Evolutionary conservation across 1,140 invertebrate species (phyloP).

Genomic region (Trachelipus rathkii): DNA sequence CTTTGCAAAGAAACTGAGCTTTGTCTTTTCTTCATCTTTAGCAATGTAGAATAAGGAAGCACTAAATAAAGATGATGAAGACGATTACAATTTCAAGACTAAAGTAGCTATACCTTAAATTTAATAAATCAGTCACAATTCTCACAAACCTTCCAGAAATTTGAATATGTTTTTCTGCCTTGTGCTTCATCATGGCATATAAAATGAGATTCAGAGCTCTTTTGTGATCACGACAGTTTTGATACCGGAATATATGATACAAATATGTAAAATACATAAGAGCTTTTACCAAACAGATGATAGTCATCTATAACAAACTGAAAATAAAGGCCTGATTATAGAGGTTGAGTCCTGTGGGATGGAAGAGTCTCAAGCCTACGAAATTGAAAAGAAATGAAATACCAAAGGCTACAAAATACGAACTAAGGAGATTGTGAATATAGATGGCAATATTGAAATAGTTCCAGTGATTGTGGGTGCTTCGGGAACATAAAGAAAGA

Average conservation of each 20-base stretch:
- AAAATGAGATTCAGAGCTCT: constrained; percentile 72
- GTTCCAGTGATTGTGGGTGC: no score
- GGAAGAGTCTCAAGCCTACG: no score
- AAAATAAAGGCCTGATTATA: no score
- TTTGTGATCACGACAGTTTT: constrained; percentile 58
- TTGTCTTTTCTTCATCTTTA: constrained; percentile 70
- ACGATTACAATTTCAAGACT: background rate
- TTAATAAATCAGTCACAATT: constrained; percentile 2
- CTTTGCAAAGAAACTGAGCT: constrained; percentile 63
- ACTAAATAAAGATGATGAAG: constrained; percentile 56
- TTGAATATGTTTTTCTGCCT: constrained; percentile 79
- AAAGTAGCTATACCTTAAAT: background rate
- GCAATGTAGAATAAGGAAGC: constrained; percentile 92
- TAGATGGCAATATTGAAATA: no score
- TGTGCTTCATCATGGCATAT: constrained; percentile 78
- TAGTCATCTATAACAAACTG: no score
- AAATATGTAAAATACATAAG: constrained; percentile 88
- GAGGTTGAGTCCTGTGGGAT: no score
- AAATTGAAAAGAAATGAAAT: no score
- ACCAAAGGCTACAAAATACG: no score
- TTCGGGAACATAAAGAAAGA: no score
- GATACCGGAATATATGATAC: constrained; percentile 82
- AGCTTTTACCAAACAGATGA: constrained; percentile 71
- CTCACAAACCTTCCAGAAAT: constrained; percentile 75
- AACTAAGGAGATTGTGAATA: no score